A percentile compares a stretch with the other conserved stretches of the same genome.
These are phyloP conservation scores for Aythya fuligula DNA, from an alignment of 2,797 vertebrate species.

Conservation along the genomic window DNA sequence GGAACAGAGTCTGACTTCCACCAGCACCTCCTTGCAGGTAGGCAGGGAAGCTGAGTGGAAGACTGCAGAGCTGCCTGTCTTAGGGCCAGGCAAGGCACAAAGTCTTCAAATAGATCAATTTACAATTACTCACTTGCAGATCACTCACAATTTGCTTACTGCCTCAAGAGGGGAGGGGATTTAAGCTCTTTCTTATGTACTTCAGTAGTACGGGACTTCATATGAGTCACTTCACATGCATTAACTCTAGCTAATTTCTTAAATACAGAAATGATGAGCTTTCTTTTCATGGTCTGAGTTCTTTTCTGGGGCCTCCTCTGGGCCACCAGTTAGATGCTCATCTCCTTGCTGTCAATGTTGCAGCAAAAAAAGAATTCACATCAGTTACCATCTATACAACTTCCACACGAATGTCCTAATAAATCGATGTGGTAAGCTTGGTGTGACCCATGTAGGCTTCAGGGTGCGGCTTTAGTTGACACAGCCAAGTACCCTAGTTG, in stretches of 20 bases:
- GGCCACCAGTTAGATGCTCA: neutral
- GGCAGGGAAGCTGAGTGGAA: neutral
- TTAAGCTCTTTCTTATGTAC: neutral
- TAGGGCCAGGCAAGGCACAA: neutral
- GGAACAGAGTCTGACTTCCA: neutral
- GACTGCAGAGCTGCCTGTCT: neutral
- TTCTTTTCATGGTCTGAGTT: neutral
- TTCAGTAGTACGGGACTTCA: neutral
- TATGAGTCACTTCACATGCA: neutral
- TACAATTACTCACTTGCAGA: neutral
- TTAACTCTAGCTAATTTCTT: neutral
- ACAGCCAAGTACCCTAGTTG: neutral
- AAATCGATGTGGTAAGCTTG: neutral
- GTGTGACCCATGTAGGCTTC: neutral
- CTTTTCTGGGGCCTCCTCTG: neutral
- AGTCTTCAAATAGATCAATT: neutral
- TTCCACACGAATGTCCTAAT: neutral
- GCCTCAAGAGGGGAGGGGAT: neutral
- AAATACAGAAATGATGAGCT: neutral
- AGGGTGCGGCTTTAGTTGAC: neutral
- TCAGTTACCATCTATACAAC: neutral
- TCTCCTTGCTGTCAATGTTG: neutral
- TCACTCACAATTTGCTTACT: neutral
- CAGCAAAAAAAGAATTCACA: neutral
- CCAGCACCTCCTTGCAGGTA: neutral